Evolutionary conservation across 2,888 invertebrate genomes (phyloP), one percentile per base, ranked within the genome.

Genomic region (Ferdinandea cuprea): DNA sequence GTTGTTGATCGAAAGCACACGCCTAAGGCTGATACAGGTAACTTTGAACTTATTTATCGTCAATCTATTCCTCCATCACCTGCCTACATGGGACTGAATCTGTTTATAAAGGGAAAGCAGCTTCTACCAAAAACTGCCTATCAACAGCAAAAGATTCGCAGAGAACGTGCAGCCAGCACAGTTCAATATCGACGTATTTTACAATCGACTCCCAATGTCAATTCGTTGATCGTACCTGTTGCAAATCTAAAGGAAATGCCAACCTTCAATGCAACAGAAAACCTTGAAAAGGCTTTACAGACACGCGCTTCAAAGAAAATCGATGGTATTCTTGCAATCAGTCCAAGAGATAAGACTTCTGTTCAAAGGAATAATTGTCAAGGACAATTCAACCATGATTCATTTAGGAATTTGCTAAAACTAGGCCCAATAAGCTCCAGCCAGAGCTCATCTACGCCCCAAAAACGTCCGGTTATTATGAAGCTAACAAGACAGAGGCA

Each of bases 61-160:
- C 97, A 97, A 90, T 91, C 93, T 59, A 92, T 95, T 85, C 95
- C 96, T 0, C 94, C 94, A 86, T 94, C 95, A 0, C 96, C 96
- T 9, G 96, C 96, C 0, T 96, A 96, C 89, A 92, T 96, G 84
- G 96, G 96, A 1, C 87, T 91, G 1, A 91, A 91, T 84, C 87
- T 91, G 5, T 89, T 88, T 6, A 86, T 91, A 7, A 91, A 91
- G 84, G 91, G 91, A 71, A 89, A 90, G 32, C 89, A 90, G 86
- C 85, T 91, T 15, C 52, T 88, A 9, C 88, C 89, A 3, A 90
- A 89, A 80, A 77, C 58, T 0, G 87, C 86, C 68, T 87, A 86
- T 19, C 76, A 86, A 86, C 59, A 85, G 77, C 63, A 85, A 30
- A 63, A 81, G 84, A 87, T 63, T 66, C 88, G 89, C 11, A 88